Conservation (phyloP, 1,140 invertebrate species). For the Eciton burchellii region DNA sequence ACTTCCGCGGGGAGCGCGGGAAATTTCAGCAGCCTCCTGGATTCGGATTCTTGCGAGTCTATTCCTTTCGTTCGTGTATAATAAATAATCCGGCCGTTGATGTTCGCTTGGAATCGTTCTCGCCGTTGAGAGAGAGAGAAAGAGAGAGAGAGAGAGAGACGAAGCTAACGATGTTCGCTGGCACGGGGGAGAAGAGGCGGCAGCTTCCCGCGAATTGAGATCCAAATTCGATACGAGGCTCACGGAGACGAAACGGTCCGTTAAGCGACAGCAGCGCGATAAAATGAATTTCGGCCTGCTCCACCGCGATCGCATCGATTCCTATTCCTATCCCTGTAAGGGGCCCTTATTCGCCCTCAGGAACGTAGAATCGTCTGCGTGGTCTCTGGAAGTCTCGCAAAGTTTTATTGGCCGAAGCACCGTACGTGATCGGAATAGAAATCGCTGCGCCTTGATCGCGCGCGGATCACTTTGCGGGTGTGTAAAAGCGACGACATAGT, state of each 20-base stretch:
- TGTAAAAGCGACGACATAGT: constrained; percentile 39
- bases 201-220: background rate
- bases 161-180: no score
- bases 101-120: no score
- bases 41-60: no score
- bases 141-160: no score
- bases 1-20: no score
- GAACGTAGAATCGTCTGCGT: constrained; percentile 40
- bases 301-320: constrained; percentile 58
- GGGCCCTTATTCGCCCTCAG: constrained; percentile 40
- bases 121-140: no score
- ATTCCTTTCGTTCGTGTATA: no score
- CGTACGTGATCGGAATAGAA: constrained; percentile 63
- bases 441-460: constrained; percentile 49
- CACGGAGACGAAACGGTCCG: background rate
- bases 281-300: constrained; percentile 56
- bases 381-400: constrained; percentile 66
- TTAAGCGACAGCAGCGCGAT: constrained; percentile 27
- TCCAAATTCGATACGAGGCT: constrained; percentile 42
- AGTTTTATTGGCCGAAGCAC: constrained; percentile 64
- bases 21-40: no score
- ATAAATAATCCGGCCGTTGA: no score
- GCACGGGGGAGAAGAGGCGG: no score
- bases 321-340: constrained; percentile 63
- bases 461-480: constrained; percentile 31